phyloP scores from a whole-genome alignment of 2,888 invertebrate species.

The Drosophila acutilabella region DNA sequence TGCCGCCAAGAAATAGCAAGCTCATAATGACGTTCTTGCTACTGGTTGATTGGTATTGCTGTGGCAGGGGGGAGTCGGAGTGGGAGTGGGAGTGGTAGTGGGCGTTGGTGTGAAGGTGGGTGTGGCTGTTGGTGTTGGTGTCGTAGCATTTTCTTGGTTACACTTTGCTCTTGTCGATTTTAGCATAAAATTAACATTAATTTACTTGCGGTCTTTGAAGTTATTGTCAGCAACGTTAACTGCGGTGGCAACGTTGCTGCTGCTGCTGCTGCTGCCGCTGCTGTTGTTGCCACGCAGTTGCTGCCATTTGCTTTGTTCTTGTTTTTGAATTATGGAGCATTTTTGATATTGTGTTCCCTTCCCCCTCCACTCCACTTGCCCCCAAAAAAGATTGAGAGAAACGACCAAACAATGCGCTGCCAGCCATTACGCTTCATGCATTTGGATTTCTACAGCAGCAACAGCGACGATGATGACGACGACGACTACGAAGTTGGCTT shows the following conservation, averaged over 20 bases:
- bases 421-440: slow-evolving; percentile 63
- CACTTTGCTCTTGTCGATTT: slow-evolving; percentile 67
- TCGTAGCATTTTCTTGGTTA: slow-evolving; percentile 64
- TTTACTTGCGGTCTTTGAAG: slow-evolving; percentile 81
- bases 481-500: slow-evolving; percentile 53
- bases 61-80: too few species aligned
- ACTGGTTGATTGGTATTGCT: slow-evolving; percentile 50
- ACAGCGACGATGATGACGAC: slow-evolving; percentile 22
- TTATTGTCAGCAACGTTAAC: slow-evolving; percentile 63
- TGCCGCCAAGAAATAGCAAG: slow-evolving; percentile 6
- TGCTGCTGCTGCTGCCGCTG: slow-evolving; percentile 14
- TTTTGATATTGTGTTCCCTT: slow-evolving; percentile 70
- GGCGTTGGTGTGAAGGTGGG: too few species aligned
- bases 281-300: slow-evolving; percentile 35
- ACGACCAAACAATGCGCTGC: slow-evolving; percentile 63
- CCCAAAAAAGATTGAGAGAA: slow-evolving; percentile 36
- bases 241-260: slow-evolving; percentile 24
- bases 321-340: slow-evolving; percentile 75
- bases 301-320: slow-evolving; percentile 64
- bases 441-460: slow-evolving; percentile 48
- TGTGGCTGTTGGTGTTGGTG: slow-evolving; percentile 5
- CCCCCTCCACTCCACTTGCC: slow-evolving; percentile 31
- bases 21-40: slow-evolving; percentile 16
- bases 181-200: slow-evolving; percentile 81
- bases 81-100: too few species aligned